Base-by-base conservation (phyloP, 2,888 invertebrate species). In the Julus scandinavius region DNA sequence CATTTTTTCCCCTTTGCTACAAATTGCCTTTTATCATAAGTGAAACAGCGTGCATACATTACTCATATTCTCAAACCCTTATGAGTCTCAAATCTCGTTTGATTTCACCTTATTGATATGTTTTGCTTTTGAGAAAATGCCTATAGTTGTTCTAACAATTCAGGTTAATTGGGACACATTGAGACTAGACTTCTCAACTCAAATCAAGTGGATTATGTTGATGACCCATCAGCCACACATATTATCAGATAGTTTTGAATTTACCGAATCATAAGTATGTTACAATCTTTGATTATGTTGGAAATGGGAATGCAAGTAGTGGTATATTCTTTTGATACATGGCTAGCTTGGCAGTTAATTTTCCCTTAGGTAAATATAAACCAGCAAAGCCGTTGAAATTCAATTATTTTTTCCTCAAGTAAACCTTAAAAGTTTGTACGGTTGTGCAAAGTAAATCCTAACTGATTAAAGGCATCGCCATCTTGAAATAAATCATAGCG, bases 381-480 rank as follows among this genome's bases (percentile, higher is more conserved):
- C 7, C 20, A 29, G 72, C 2, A 72, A 72, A 29, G 20, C 72
- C 29, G 6, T 29, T 11, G 72, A 72, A 72, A 72, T 72, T 72
- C 72, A 29, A 72, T 72, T 45, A 5, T 11, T 72, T 20, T 20
- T 72, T 72, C 29, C 29, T 6, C 20, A 54, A 72, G 63, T 20
- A 7, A 72, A 20, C 20, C 1, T 20, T 20, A 20, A 72, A 72
- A 72, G 72, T 72, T 72, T 72, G 29, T 9, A 72, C 72, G 72
- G 4, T 63, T 63, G 63, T 20, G 20, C n/a, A n/a, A 63, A 63
- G 63, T 63, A 58, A 58, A 58, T 58, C 58, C 58, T 58, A 58
- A 58, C 58, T 58, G 58, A 58, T 58, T 63, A 63, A 63, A 63
- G n/a, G n/a, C 63, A 20, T 63, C 63, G 63, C 63, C 63, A 63